A percentile compares a stretch with the other conserved stretches of the same genome.
Conservation (phyloP, 1,140 invertebrate genomes). For the Telenomus remus region DNA sequence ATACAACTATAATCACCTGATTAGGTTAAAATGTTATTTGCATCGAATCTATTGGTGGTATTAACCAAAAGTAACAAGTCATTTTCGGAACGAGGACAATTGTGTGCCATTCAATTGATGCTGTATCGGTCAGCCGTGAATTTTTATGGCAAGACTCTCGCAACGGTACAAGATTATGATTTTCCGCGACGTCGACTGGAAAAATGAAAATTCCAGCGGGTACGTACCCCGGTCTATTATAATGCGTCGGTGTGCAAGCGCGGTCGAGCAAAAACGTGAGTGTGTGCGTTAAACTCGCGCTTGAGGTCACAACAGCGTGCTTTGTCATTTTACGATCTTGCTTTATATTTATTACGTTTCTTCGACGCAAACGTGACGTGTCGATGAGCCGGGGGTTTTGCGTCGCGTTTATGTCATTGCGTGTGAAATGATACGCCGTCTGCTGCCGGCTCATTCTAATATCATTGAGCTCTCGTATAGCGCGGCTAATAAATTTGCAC, state of each 20-base stretch:
- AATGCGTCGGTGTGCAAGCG: slow-evolving; percentile 48
- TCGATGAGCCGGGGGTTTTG: slow-evolving; percentile 34
- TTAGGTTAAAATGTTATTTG: no score
- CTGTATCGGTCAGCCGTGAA: slow-evolving; percentile 42
- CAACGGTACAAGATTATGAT: slow-evolving; percentile 58
- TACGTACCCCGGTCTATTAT: slow-evolving; percentile 62
- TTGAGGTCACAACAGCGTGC: slow-evolving; percentile 48
- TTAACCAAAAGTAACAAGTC: slow-evolving; percentile 4
- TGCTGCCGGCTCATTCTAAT: slow-evolving; percentile 29
- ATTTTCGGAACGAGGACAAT: slow-evolving; percentile 21
- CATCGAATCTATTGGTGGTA: background rate
- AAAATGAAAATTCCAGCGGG: slow-evolving; percentile 67
- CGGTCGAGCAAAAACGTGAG: slow-evolving; percentile 39
- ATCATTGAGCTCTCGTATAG: slow-evolving; percentile 30
- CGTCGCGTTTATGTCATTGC: background rate
- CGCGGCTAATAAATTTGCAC: background rate
- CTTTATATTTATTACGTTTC: slow-evolving; percentile 64
- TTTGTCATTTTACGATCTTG: slow-evolving; percentile 55
- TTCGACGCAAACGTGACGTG: slow-evolving; percentile 50
- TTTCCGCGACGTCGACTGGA: slow-evolving; percentile 66
- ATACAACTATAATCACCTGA: no score
- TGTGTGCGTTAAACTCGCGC: slow-evolving; percentile 53
- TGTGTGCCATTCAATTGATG: slow-evolving; percentile 18
- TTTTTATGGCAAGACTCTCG: slow-evolving; percentile 37
- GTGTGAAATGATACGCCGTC: no score